Evolutionary conservation across 2,113 vertebrate genomes (phyloP).

Genomic region (Pogonocichla stellata): DNA sequence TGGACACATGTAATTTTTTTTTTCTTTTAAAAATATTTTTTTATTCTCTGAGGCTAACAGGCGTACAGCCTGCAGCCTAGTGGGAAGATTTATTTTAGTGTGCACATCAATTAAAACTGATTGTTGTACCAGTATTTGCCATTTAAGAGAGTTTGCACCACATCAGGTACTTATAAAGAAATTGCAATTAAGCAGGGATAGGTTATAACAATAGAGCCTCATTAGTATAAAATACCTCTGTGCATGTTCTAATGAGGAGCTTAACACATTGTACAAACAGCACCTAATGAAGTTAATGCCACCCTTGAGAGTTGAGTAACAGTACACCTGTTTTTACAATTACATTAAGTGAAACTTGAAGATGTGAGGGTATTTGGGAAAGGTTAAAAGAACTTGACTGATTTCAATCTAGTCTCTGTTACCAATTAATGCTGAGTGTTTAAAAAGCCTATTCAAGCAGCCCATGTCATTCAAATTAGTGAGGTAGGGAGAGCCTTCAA

Average conservation of each 20-base stretch:
- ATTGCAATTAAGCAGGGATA: neutral
- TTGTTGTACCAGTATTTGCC: neutral
- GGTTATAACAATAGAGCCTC: neutral
- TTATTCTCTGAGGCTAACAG: neutral
- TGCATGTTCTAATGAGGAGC: conserved; percentile 1
- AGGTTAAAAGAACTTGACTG: neutral
- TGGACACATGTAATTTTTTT: neutral
- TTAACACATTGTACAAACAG: conserved; percentile 38
- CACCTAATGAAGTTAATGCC: conserved; percentile 24
- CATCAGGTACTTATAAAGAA: neutral
- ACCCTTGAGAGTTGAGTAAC: neutral
- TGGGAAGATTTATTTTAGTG: neutral
- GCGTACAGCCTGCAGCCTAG: neutral
- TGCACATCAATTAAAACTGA: neutral
- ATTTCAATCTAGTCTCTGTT: conserved; percentile 40
- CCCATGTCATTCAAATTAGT: neutral
- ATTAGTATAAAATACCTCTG: conserved; percentile 17
- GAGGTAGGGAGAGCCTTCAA: neutral
- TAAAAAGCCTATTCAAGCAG: neutral
- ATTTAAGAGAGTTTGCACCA: neutral
- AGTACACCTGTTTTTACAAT: conserved; percentile 14
- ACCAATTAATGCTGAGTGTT: conserved; percentile 2
- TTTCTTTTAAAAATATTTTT: neutral
- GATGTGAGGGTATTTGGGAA: conserved; percentile 5
- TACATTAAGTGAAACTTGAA: conserved; percentile 50